Conservation (phyloP, 2,113 vertebrate species). For the Erythrocercus mccallii region DNA sequence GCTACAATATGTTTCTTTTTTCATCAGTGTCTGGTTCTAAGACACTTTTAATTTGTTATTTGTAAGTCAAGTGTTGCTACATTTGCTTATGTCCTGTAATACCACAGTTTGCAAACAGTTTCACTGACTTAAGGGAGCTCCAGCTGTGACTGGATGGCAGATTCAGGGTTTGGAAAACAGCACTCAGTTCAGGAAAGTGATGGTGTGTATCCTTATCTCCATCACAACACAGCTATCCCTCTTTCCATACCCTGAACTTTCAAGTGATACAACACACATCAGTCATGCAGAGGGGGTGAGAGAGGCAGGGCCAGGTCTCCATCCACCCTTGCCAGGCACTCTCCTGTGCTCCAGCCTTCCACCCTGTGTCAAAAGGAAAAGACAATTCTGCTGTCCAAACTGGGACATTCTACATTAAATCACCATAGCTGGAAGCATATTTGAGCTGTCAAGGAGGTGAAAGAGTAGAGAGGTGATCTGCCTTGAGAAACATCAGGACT, state of each 20-base stretch:
- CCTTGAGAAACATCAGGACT: not conserved
- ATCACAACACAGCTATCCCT: not conserved
- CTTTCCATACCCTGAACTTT: not conserved
- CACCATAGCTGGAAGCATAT: not conserved
- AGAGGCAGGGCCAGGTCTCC: not conserved
- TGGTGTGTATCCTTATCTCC: not conserved
- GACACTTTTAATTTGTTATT: not conserved
- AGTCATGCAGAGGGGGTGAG: not conserved
- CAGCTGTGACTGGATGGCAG: not conserved
- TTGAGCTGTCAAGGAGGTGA: not conserved
- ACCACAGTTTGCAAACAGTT: not conserved
- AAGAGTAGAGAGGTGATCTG: not conserved
- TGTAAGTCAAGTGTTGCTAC: not conserved
- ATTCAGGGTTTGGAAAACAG: not conserved
- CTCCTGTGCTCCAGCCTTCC: not conserved
- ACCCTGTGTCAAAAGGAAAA: not conserved
- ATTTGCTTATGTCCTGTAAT: not conserved
- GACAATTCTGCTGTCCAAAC: not conserved
- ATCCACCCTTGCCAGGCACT: not conserved
- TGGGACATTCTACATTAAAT: not conserved
- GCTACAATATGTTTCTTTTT: not conserved
- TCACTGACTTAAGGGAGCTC: not conserved
- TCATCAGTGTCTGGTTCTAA: not conserved
- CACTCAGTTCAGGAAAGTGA: not conserved
- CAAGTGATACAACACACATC: rapidly evolving